phyloP scores from a whole-genome alignment of 2,888 invertebrate genomes.

The Drosophila prostipennis region DNA sequence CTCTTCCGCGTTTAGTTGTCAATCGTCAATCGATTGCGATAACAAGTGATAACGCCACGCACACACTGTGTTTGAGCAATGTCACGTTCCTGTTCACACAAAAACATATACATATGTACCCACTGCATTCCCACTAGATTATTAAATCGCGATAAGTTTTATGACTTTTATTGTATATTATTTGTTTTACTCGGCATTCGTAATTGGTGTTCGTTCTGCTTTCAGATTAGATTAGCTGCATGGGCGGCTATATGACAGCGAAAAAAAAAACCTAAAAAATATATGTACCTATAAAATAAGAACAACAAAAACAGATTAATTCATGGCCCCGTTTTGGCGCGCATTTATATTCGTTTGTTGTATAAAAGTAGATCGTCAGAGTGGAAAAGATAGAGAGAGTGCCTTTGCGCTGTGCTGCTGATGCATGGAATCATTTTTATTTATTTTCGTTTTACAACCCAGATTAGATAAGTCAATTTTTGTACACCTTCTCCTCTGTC shows the following conservation, averaged over 20 bases:
- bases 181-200: slow-evolving; percentile 17
- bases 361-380: slow-evolving; percentile 22
- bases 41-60: slow-evolving; percentile 11
- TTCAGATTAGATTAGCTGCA: slow-evolving; percentile 37
- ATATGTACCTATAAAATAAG: slow-evolving; percentile 6
- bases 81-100: slow-evolving; percentile 37
- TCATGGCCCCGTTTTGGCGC: slow-evolving; percentile 46
- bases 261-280: slow-evolving; percentile 8
- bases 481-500: too few species aligned
- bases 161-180: slow-evolving; percentile 25
- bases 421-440: slow-evolving; percentile 20
- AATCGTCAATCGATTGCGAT: slow-evolving; percentile 24
- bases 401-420: slow-evolving; percentile 2
- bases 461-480: slow-evolving; percentile 58
- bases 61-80: slow-evolving; percentile 27
- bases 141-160: slow-evolving; percentile 17
- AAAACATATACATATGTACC: neutral
- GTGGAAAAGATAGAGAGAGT: slow-evolving; percentile 21
- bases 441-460: slow-evolving; percentile 47
- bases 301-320: slow-evolving; percentile 30
- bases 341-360: slow-evolving; percentile 17
- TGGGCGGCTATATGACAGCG: slow-evolving; percentile 1
- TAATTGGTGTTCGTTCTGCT: slow-evolving; percentile 20
- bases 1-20: slow-evolving; percentile 22
- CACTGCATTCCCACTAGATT: slow-evolving; percentile 8